A percentile compares a stretch with the other conserved stretches of the same genome.
These are phyloP conservation scores for Loris lydekkerianus DNA, from an alignment of 2,797 vertebrate genomes.

Conservation along the genomic window DNA sequence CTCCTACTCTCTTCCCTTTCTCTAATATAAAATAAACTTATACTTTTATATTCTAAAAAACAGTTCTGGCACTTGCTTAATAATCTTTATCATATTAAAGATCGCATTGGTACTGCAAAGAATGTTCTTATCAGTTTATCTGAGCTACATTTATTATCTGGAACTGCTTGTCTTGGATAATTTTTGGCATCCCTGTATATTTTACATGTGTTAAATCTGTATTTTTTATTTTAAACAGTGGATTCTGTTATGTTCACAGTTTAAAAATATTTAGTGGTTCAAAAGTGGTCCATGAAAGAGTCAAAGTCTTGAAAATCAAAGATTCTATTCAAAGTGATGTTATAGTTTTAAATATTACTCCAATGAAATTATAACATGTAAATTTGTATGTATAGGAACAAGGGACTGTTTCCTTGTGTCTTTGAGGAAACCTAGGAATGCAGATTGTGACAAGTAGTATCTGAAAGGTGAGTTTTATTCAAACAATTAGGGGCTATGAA, in stretches of 20 bases:
- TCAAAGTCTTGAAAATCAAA: constrained; percentile 20
- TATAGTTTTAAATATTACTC: neutral
- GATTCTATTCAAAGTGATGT: neutral
- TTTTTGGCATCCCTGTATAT: neutral
- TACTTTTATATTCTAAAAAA: no score
- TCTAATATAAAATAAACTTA: no score
- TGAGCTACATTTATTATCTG: neutral
- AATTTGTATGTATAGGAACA: neutral
- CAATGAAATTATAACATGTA: neutral
- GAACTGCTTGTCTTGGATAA: neutral
- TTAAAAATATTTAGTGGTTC: neutral
- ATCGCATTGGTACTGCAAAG: neutral
- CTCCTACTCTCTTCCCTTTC: no score
- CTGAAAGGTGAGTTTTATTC: neutral
- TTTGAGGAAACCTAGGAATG: neutral
- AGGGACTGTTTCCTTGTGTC: neutral
- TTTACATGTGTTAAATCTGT: neutral
- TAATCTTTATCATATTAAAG: neutral
- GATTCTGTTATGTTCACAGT: neutral
- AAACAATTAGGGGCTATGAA: neutral
- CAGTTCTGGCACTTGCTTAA: neutral
- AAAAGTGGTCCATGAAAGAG: neutral
- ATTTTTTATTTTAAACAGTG: constrained; percentile 34
- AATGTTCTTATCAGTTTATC: neutral
- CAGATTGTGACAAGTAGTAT: neutral